Evolutionary conservation across 2,113 vertebrate species (phyloP).

Genomic region (Hipposideros armiger): DNA sequence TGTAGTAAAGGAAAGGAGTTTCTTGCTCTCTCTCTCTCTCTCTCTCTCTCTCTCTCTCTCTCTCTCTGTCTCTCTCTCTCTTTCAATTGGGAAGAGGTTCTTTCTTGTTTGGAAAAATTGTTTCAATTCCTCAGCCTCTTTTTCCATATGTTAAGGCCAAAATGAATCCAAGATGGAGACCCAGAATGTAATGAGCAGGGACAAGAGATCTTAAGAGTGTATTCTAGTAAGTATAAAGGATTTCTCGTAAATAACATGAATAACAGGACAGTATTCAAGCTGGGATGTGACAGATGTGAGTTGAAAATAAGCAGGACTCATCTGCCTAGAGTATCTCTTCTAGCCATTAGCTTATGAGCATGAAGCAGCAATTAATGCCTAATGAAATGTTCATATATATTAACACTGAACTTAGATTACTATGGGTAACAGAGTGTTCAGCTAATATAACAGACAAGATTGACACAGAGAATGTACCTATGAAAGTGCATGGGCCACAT

Average conservation of each 20-base stretch:
- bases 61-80: neutral
- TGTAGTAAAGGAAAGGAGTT: neutral
- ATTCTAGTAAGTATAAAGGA: neutral
- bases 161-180: neutral
- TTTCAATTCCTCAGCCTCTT: neutral
- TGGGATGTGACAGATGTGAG: neutral
- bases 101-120: neutral
- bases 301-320: neutral
- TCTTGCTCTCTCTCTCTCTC: too few species aligned
- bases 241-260: neutral
- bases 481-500: neutral
- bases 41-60: neutral
- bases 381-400: neutral
- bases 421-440: neutral
- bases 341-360: neutral
- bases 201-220: neutral
- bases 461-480: neutral
- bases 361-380: neutral
- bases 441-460: neutral
- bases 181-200: neutral
- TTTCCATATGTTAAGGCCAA: neutral
- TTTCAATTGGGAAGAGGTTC: neutral
- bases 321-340: neutral
- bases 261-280: neutral
- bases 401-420: neutral